Conservation (phyloP, 2,888 invertebrate genomes). For the Plusia festucae region DNA sequence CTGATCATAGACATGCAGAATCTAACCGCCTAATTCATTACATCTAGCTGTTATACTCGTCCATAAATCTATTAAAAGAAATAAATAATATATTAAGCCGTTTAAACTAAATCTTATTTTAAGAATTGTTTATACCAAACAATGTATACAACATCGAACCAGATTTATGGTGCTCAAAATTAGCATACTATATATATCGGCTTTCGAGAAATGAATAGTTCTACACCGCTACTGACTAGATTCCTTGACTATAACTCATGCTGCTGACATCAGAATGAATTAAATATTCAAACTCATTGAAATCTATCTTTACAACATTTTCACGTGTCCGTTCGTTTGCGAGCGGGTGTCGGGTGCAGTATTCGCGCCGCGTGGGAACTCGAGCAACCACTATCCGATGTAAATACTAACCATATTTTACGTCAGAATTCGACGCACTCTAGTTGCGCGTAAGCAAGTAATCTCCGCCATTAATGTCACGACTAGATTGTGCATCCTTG, state of each 20-base stretch:
- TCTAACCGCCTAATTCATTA: conserved; percentile 34
- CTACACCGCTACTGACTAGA: conserved; percentile 5
- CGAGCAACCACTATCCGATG: conserved; percentile 66
- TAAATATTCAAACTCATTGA: conserved; percentile 44
- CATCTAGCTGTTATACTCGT: conserved; percentile 29
- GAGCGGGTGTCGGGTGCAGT: conserved; percentile 33
- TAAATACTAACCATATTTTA: conserved; percentile 78
- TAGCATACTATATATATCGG: background rate
- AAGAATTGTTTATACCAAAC: conserved; percentile 14
- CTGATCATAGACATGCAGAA: conserved; percentile 47
- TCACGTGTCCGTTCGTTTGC: conserved; percentile 50
- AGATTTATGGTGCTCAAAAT: conserved; percentile 26
- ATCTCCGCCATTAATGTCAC: conserved; percentile 77
- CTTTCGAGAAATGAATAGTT: conserved; percentile 2
- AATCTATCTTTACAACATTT: conserved; percentile 51
- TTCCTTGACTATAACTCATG: background rate
- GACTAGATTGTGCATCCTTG: conserved; percentile 85
- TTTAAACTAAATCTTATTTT: conserved; percentile 19
- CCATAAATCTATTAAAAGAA: conserved; percentile 39
- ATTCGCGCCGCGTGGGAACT: conserved; percentile 79
- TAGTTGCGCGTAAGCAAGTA: conserved; percentile 72
- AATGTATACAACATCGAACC: conserved; percentile 3
- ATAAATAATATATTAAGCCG: conserved; percentile 25
- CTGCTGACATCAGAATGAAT: conserved; percentile 28
- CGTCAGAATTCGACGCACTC: conserved; percentile 78